Percentiles rank a stretch among this genome's conserved stretches.
Evolutionary conservation across 2,797 vertebrate species (phyloP).

Genomic region (Paedocypris micromegethes): DNA sequence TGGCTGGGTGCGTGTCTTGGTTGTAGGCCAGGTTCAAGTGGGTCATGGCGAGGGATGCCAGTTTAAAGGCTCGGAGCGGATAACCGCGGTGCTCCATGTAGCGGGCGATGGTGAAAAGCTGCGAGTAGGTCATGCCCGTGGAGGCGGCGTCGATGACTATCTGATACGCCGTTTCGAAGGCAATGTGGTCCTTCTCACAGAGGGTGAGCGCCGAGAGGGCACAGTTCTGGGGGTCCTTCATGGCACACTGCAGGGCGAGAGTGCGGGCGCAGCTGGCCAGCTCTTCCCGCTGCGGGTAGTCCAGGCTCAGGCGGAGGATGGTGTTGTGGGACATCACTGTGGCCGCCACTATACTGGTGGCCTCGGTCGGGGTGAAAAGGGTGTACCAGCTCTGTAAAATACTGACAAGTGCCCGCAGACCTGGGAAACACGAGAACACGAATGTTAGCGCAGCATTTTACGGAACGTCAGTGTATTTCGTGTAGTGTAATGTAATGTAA

Average conservation of each 20-base stretch:
- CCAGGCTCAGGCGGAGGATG: constrained; percentile 90
- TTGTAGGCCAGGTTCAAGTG: constrained; percentile 98
- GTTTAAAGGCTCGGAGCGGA: constrained; percentile 90
- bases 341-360: constrained; percentile 93
- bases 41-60: constrained; percentile 94
- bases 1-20: constrained; percentile 97
- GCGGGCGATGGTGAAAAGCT: constrained; percentile 84
- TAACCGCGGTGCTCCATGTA: constrained; percentile 96
- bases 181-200: constrained; percentile 97
- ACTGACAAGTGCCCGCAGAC: constrained; percentile 90
- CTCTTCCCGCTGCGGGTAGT: constrained; percentile 93
- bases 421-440: constrained; percentile 56
- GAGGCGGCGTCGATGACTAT: constrained; percentile 81
- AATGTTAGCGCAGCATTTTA: background rate
- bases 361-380: constrained; percentile 94
- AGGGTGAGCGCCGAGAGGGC: constrained; percentile 92
- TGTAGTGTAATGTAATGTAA: too few relatives aligned
- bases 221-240: constrained; percentile 98
- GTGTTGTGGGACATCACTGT: constrained; percentile 97
- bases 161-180: constrained; percentile 85
- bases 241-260: constrained; percentile 92
- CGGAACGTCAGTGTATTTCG: too few relatives aligned
- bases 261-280: constrained; percentile 92
- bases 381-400: constrained; percentile 98
- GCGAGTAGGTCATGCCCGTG: constrained; percentile 81